Evolutionary conservation across 2,888 invertebrate species (phyloP).

Genomic region (Drosophila neonasuta): DNA sequence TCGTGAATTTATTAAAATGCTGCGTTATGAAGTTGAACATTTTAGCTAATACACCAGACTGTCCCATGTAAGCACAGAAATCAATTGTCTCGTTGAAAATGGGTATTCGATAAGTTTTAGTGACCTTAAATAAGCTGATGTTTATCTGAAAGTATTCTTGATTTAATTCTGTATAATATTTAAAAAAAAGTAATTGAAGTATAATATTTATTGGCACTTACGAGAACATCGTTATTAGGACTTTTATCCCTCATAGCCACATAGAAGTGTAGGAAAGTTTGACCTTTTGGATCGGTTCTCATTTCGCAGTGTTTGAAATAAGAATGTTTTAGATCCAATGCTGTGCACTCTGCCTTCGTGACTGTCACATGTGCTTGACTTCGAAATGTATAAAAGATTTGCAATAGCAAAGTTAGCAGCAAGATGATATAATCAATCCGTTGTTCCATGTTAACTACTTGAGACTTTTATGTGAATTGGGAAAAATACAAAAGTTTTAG

Average conservation of each 20-base stretch:
- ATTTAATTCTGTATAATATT: too few relatives aligned
- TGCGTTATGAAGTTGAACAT: background rate
- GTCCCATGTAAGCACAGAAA: constrained; percentile 27
- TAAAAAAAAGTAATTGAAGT: too few relatives aligned
- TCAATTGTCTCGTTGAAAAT: constrained; percentile 37
- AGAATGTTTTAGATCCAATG: constrained; percentile 28
- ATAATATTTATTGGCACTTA: background rate
- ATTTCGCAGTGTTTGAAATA: constrained; percentile 43
- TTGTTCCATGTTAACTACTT: background rate
- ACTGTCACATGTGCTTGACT: background rate
- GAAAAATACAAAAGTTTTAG: background rate
- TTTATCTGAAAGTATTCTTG: constrained; percentile 13
- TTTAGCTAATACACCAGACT: background rate
- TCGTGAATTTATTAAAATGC: constrained; percentile 5
- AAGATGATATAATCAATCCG: background rate
- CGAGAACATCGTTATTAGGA: constrained; percentile 32
- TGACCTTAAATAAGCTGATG: constrained; percentile 2
- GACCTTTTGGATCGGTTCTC: constrained; percentile 4
- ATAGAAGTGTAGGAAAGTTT: constrained; percentile 28
- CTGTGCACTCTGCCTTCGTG: constrained; percentile 32
- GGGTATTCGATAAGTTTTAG: constrained; percentile 5
- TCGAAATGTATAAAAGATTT: background rate
- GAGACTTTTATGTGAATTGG: background rate
- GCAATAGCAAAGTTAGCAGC: background rate
- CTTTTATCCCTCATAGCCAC: constrained; percentile 21